Base-by-base conservation (phyloP, 2,113 vertebrate genomes). In the Gulo gulo region DNA sequence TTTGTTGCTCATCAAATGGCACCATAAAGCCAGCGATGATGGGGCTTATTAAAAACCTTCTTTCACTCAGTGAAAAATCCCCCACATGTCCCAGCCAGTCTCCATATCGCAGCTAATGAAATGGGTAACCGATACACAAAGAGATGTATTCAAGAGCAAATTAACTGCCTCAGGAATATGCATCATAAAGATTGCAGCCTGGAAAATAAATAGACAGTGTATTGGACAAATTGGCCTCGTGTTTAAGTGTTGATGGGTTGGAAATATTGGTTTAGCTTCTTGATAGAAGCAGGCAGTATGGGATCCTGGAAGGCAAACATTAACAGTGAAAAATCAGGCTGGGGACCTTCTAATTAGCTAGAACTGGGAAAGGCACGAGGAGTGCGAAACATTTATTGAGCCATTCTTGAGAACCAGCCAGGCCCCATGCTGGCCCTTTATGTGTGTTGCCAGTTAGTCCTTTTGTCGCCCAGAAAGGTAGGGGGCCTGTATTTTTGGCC, bases 1-100 rank as follows among this genome's bases (percentile, higher is more conserved):
- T 98, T 98, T 98, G 97, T 98, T 92, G 98, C 98, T 99, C 98
- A 98, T 98, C 98, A 98, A 99, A 98, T 97, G 97, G 97, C 85
- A 89, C 97, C 92, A 98, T 98, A 98, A 99, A 98, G 97, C 98
- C 97, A 98, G 98, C 9, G 36, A 98, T 98, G 98, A 98, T 98
- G 98, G 98, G 96, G 85, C 97, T 98, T 98, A 98, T 98, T 99
- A 98, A 93, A 98, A 98, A 97, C 98, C 98, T 98, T 90, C 91
- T 98, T 97, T 98, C 94, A 97, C 96, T 97, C 97, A 69, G 95
- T 97, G 98, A 98, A 97, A 98, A 98, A 98, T 96, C 97, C 96
- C 81, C 93, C 47, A 95, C n/a, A 24, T 1, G 0, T 96, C 88
- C 94, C 98, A 98, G 96, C 91, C 97, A 71, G 96, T 98, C 95